Evolutionary conservation across 1,140 invertebrate species (phyloP).

Genomic region (Aphaenogaster floridana): DNA sequence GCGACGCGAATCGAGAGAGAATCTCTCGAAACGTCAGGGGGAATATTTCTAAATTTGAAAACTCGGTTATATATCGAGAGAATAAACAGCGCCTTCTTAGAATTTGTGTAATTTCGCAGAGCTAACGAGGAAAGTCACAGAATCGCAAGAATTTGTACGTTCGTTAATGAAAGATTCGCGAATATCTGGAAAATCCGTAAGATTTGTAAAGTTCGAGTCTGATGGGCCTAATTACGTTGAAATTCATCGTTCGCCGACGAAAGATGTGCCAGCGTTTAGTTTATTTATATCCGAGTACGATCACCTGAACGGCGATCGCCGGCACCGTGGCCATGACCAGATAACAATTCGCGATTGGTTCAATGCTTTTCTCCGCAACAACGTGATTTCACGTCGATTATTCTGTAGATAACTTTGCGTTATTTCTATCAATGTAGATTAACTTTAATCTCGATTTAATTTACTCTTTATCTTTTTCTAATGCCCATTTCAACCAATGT

Average conservation of each 20-base stretch:
- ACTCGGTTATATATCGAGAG: neutral
- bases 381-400: neutral
- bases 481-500: no score
- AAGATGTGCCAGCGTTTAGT: neutral
- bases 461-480: no score
- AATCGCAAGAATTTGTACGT: neutral
- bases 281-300: conserved; percentile 66
- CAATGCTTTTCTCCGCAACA: neutral
- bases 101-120: neutral
- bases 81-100: neutral
- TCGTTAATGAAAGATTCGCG: neutral
- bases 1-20: neutral
- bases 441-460: no score
- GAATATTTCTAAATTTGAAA: neutral
- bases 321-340: conserved; percentile 60
- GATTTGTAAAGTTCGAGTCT: neutral
- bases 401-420: neutral
- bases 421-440: no score
- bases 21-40: neutral
- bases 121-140: neutral
- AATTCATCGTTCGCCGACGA: conserved; percentile 3
- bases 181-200: neutral
- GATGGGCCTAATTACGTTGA: neutral
- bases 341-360: conserved; percentile 55
- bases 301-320: conserved; percentile 56